A percentile compares a stretch with the other conserved stretches of the same genome.
phyloP scores from a whole-genome alignment of 2,797 vertebrate species.

The Champsocephalus esox region DNA sequence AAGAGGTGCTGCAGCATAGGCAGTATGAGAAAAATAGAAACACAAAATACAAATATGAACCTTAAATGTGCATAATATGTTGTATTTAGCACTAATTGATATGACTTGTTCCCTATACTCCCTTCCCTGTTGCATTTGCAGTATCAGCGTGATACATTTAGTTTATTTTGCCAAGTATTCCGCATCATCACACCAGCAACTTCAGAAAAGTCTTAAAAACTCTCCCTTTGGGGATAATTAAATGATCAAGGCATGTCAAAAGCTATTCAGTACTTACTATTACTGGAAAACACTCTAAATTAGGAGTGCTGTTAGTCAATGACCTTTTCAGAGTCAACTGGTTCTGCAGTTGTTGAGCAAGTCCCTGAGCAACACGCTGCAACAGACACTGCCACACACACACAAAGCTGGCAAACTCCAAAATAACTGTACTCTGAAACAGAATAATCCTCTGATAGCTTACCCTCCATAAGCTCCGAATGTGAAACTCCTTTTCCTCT shows the following conservation, averaged over 20 bases:
- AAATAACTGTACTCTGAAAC: conserved; percentile 14
- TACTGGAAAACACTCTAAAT: conserved; percentile 28
- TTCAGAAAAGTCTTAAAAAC: neutral
- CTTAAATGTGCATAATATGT: no score
- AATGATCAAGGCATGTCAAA: conserved; percentile 1
- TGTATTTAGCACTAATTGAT: no score
- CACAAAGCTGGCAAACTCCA: neutral
- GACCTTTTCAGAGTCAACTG: conserved; percentile 47
- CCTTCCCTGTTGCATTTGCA: neutral
- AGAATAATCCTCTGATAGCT: conserved; percentile 52
- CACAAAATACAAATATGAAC: no score
- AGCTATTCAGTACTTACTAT: neutral
- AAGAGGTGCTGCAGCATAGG: no score
- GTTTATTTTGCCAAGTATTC: neutral
- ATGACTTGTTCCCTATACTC: neutral
- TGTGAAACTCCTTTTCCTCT: conserved; percentile 85
- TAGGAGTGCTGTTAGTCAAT: conserved; percentile 1
- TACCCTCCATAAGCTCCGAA: conserved; percentile 88
- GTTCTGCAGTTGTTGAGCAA: conserved; percentile 36
- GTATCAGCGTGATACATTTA: neutral
- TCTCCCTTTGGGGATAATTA: conserved; percentile 21
- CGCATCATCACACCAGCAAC: neutral
- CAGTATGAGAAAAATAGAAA: no score
- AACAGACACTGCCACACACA: conserved; percentile 42
- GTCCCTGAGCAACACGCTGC: conserved; percentile 39